These are phyloP conservation scores for Lophotis ruficrista DNA, from an alignment of 2,113 vertebrate genomes.

Conservation along the genomic window DNA sequence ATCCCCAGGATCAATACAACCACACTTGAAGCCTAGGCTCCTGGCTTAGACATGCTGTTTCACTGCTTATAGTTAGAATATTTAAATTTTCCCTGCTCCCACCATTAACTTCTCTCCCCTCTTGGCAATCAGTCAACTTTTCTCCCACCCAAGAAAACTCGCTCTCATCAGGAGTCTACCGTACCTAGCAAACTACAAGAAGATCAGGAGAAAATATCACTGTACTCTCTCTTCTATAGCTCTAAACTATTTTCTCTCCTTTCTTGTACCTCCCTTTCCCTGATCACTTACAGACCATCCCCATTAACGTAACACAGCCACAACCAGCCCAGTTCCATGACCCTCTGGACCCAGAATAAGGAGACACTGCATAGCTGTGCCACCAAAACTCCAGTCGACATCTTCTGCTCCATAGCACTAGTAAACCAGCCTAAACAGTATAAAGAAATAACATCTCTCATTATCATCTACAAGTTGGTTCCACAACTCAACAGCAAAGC, in stretches of 20 bases:
- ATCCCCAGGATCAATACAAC: background rate
- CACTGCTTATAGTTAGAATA: background rate
- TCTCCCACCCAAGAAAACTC: background rate
- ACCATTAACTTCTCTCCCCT: background rate
- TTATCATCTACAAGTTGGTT: background rate
- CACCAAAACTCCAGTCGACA: background rate
- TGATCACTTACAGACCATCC: background rate
- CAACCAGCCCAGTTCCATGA: background rate
- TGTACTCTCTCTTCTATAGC: background rate
- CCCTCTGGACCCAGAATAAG: background rate
- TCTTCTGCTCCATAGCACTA: background rate
- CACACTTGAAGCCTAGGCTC: background rate
- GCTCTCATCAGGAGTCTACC: background rate
- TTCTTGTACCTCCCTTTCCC: background rate
- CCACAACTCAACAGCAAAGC: background rate
- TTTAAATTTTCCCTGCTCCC: background rate
- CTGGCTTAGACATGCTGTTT: background rate
- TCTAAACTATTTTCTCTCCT: background rate
- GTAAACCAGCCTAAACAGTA: background rate
- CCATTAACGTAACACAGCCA: background rate
- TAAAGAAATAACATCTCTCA: background rate
- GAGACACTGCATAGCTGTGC: background rate
- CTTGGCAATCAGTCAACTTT: background rate
- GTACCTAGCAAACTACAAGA: background rate
- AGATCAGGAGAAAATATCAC: background rate